Evolutionary conservation across 2,888 invertebrate genomes (phyloP).

Genomic region (Ophioninae sp.): DNA sequence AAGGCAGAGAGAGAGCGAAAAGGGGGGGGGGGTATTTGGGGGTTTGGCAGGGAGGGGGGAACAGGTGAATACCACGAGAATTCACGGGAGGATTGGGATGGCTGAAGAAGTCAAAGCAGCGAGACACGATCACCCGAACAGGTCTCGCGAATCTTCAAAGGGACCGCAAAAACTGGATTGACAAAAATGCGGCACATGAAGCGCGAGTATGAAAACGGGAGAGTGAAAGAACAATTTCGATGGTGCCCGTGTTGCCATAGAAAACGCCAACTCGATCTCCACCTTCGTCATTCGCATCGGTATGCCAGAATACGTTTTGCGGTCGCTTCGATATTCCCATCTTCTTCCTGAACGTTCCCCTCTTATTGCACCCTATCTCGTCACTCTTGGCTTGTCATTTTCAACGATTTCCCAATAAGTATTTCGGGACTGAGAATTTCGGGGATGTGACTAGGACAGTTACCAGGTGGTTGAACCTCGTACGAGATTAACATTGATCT

Average conservation of each 20-base stretch:
- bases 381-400: constrained; percentile 44
- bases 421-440: not conserved
- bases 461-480: not conserved
- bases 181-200: constrained; percentile 32
- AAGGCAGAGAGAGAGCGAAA: not conserved
- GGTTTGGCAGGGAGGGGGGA: not conserved
- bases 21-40: not conserved
- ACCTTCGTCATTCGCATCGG: constrained; percentile 39
- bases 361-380: constrained; percentile 24
- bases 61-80: not conserved
- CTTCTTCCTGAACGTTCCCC: constrained; percentile 29
- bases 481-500: not conserved
- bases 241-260: constrained; percentile 28
- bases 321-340: constrained; percentile 47
- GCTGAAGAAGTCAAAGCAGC: constrained; percentile 5
- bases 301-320: constrained; percentile 28
- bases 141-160: constrained; percentile 49
- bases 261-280: constrained; percentile 21
- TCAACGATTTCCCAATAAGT: constrained; percentile 51
- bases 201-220: constrained; percentile 11
- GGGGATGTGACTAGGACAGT: not conserved
- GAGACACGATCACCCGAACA: constrained; percentile 19
- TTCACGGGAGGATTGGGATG: not conserved
- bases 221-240: constrained; percentile 40
- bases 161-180: constrained; percentile 50